Conservation (phyloP, 2,888 invertebrate genomes). For the Falcaria lacertinaria region DNA sequence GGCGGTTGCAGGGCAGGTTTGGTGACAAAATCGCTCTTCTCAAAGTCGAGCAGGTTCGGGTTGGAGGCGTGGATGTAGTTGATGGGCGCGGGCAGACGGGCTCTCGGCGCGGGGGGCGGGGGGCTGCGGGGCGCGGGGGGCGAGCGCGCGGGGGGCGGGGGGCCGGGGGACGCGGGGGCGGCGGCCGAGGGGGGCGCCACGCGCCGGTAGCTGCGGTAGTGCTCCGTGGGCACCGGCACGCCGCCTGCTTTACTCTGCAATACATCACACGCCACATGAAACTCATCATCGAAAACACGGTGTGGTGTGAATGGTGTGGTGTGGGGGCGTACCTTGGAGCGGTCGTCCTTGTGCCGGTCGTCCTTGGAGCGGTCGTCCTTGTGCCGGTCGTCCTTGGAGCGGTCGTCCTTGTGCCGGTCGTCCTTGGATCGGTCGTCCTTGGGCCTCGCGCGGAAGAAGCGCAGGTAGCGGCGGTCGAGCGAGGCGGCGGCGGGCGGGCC, state of each 20-base stretch:
- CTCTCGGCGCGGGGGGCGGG: slow-evolving; percentile 16
- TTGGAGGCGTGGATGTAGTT: slow-evolving; percentile 86
- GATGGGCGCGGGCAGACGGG: slow-evolving; percentile 68
- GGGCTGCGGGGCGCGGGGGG: slow-evolving; percentile 11
- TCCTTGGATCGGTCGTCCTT: slow-evolving; percentile 71
- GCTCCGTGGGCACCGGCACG: slow-evolving; percentile 88
- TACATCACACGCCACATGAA: not conserved
- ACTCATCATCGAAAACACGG: not conserved
- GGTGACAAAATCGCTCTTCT: slow-evolving; percentile 65
- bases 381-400: slow-evolving; percentile 40
- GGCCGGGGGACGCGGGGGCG: slow-evolving; percentile 12
- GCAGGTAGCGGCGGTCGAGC: slow-evolving; percentile 84
- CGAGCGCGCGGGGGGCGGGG: slow-evolving; percentile 6
- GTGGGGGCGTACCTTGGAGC: no score
- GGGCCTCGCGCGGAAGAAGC: slow-evolving; percentile 67
- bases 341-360: no score
- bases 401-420: slow-evolving; percentile 21
- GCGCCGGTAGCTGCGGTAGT: slow-evolving; percentile 86
- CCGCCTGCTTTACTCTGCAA: slow-evolving; percentile 48
- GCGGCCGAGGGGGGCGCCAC: slow-evolving; percentile 62
- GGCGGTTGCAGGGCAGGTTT: slow-evolving; percentile 45
- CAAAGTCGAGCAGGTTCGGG: slow-evolving; percentile 83
- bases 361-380: slow-evolving; percentile 79
- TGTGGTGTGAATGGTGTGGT: not conserved
- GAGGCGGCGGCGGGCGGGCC: not conserved